Base-by-base conservation (phyloP, 2,113 vertebrate genomes). In the Sturnus vulgaris region DNA sequence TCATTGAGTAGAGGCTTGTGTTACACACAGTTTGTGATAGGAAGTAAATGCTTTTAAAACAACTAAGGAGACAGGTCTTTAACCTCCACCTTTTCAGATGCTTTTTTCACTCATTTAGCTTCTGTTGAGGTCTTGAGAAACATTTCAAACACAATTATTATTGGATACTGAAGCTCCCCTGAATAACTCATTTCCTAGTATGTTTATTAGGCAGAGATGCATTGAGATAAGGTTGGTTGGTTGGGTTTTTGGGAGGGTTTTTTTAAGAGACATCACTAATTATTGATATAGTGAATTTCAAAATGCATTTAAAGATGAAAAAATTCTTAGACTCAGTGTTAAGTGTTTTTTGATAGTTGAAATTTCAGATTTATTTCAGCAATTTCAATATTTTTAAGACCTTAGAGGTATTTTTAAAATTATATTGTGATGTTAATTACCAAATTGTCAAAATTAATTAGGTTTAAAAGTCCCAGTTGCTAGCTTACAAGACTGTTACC, bases 31-130 rank as follows among this genome's bases (percentile, higher is more conserved):
- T 97, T 98, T 98, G 98, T 96, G 96, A 98, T 98, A 96, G 97
- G 98, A 97, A 98, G 98, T 98, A 97, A 97, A 96, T 96, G 97
- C 98, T 98, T 98, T 98, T 98, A 98, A 98, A 98, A 97, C 95
- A 95, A 97, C 89, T 96, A 94, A 96, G 88, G 93, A 97, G 97
- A 97, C 97, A 97, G 91, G 95, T 98, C 97, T 98, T 98, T 93
- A 97, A 98, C 98, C 97, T 98, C 97, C 91, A 96, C 95, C 95
- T 97, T 98, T 97, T 95, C 80, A 94, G 82, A 95, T 96, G 86
- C 93, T 97, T 97, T 96, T 87, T 97, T 97, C 91, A 75, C 85
- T 95, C 79, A 85, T 96, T 95, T 92, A 94, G 95, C 97, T 98
- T 97, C 97, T 97, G 97, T 97, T 1, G 6, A 88, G 59, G 60